Conservation (phyloP, 2,888 invertebrate genomes). For the Synergus gifuensis region DNA sequence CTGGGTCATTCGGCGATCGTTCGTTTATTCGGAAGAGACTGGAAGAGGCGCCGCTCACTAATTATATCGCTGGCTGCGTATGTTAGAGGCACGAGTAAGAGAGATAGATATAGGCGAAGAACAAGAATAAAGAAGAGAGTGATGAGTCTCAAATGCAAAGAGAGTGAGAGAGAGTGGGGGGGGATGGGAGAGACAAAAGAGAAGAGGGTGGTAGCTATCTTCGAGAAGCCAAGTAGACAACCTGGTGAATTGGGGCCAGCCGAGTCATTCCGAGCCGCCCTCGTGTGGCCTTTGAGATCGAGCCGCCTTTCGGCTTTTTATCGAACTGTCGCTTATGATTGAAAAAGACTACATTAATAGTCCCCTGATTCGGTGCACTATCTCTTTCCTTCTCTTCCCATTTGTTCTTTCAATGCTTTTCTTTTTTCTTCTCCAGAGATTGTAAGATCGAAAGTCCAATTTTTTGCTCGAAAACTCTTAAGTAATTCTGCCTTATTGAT, state of each 20-base stretch:
- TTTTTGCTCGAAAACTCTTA: neutral
- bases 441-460: neutral
- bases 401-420: neutral
- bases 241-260: slow-evolving; percentile 68
- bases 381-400: slow-evolving; percentile 45
- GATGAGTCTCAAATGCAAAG: slow-evolving; percentile 32
- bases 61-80: slow-evolving; percentile 67
- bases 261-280: slow-evolving; percentile 74
- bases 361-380: slow-evolving; percentile 61
- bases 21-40: slow-evolving; percentile 61
- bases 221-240: slow-evolving; percentile 30
- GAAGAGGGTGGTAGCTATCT: slow-evolving; percentile 33
- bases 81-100: slow-evolving; percentile 56
- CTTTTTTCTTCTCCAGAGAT: slow-evolving; percentile 13
- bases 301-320: slow-evolving; percentile 75
- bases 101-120: slow-evolving; percentile 58
- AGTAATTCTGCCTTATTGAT: neutral
- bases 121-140: slow-evolving; percentile 53
- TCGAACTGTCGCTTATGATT: slow-evolving; percentile 76
- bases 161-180: slow-evolving; percentile 19
- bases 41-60: slow-evolving; percentile 67
- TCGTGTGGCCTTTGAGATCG: slow-evolving; percentile 68
- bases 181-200: slow-evolving; percentile 22
- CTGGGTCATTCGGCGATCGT: slow-evolving; percentile 60
- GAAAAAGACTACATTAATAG: slow-evolving; percentile 75